phyloP scores from a whole-genome alignment of 2,797 vertebrate species.

The Heterohyrax brucei region DNA sequence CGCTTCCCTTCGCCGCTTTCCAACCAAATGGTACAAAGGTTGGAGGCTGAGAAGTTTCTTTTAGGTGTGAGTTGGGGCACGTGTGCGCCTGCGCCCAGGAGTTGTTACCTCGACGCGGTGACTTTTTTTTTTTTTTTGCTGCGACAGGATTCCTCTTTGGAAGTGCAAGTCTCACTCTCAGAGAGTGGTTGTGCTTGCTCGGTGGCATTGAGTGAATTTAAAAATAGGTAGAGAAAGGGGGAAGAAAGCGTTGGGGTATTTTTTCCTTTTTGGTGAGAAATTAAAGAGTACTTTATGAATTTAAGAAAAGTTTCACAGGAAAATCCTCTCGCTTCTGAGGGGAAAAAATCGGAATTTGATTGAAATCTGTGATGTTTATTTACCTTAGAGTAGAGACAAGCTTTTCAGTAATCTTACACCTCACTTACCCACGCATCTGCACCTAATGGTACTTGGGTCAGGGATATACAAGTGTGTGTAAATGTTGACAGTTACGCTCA shows the following conservation, averaged over 20 bases:
- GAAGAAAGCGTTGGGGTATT: not conserved
- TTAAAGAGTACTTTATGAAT: conserved; percentile 20
- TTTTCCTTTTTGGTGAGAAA: conserved; percentile 33
- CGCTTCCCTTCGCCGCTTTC: not conserved
- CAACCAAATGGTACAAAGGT: not conserved
- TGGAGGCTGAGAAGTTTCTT: not conserved
- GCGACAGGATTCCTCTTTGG: conserved; percentile 63
- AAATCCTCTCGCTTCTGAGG: conserved; percentile 3
- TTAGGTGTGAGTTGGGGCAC: not conserved
- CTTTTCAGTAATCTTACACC: conserved; percentile 32
- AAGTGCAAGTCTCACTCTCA: conserved; percentile 44
- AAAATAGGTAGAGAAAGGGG: conserved; percentile 46
- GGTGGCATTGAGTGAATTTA: conserved; percentile 71
- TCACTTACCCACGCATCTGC: not conserved
- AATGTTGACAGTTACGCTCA: not conserved
- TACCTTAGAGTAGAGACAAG: conserved; percentile 34
- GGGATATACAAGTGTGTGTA: not conserved
- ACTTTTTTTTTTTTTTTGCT: not conserved
- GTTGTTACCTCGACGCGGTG: conserved; percentile 36
- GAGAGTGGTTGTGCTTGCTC: conserved; percentile 68
- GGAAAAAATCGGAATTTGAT: not conserved
- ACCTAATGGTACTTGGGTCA: not conserved
- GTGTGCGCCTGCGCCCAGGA: conserved; percentile 9
- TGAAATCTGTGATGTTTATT: conserved; percentile 67
- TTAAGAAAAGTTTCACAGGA: conserved; percentile 37